phyloP scores from a whole-genome alignment of 2,113 vertebrate species.

The Gadus chalcogrammus region DNA sequence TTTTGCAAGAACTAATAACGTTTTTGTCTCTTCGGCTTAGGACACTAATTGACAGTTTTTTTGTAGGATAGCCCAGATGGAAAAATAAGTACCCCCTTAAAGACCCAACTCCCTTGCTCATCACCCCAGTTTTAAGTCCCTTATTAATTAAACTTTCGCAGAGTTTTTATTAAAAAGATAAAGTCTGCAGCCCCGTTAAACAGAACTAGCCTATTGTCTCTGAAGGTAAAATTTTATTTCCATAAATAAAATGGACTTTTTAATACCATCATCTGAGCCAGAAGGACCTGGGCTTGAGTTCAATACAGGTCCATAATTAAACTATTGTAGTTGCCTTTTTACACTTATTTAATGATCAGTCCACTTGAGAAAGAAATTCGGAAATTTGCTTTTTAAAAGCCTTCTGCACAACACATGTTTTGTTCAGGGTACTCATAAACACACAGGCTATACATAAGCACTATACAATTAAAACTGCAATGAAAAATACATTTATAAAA shows the following conservation, averaged over 20 bases:
- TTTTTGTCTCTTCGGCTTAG: conserved; percentile 80
- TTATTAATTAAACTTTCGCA: conserved; percentile 82
- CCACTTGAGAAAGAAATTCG: no score
- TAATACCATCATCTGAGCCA: conserved; percentile 59
- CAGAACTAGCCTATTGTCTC: conserved; percentile 66
- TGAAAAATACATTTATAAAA: neutral
- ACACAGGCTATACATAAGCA: no score
- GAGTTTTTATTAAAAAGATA: conserved; percentile 77
- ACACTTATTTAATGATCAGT: no score
- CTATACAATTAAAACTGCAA: neutral
- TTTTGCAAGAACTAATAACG: conserved; percentile 78
- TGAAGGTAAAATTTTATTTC: conserved; percentile 65
- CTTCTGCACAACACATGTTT: no score
- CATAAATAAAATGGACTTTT: conserved; percentile 68
- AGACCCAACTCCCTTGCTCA: conserved; percentile 74
- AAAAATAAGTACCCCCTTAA: conserved; percentile 78
- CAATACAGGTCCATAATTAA: conserved; percentile 62
- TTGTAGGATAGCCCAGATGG: conserved; percentile 78
- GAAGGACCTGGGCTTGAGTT: conserved; percentile 51
- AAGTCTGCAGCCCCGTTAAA: conserved; percentile 67
- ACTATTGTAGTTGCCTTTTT: no score
- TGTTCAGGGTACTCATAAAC: no score
- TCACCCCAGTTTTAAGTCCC: conserved; percentile 73
- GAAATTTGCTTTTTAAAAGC: no score
- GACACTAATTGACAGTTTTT: conserved; percentile 78